Evolutionary conservation across 2,888 invertebrate species (phyloP).

Genomic region (Chloromyia formosa): DNA sequence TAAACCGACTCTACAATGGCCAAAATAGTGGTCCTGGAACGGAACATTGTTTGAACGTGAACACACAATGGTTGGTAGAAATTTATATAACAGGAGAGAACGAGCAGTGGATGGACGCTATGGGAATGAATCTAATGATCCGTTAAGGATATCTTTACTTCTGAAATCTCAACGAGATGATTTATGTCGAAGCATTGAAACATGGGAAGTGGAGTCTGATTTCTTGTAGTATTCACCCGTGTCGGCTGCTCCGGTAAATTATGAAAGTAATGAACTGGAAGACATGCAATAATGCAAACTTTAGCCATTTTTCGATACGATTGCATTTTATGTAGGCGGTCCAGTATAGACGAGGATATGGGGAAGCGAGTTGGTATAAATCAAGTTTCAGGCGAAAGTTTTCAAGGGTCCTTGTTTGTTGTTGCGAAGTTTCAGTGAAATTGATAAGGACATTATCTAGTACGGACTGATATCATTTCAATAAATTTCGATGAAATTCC

Average conservation of each 20-base stretch:
- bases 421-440: too few species aligned
- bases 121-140: conserved; percentile 40
- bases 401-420: too few species aligned
- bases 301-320: conserved; percentile 2
- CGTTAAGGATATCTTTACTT: conserved; percentile 42
- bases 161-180: conserved; percentile 31
- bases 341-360: too few species aligned
- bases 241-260: conserved; percentile 7
- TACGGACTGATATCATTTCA: too few species aligned
- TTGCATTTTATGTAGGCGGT: too few species aligned
- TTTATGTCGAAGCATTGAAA: conserved; percentile 19
- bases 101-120: conserved; percentile 8
- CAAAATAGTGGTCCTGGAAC: too few species aligned
- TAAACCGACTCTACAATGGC: not conserved
- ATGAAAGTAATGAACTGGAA: conserved; percentile 38
- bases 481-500: too few species aligned
- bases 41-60: too few species aligned
- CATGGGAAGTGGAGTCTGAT: not conserved
- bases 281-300: conserved; percentile 37
- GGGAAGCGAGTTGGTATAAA: too few species aligned
- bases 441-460: too few species aligned
- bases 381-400: not conserved
- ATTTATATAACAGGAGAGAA: not conserved
- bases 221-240: not conserved
- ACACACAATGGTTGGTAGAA: too few species aligned